phyloP scores from a whole-genome alignment of 1,140 invertebrate genomes.

The Drosophila ficusphila region DNA sequence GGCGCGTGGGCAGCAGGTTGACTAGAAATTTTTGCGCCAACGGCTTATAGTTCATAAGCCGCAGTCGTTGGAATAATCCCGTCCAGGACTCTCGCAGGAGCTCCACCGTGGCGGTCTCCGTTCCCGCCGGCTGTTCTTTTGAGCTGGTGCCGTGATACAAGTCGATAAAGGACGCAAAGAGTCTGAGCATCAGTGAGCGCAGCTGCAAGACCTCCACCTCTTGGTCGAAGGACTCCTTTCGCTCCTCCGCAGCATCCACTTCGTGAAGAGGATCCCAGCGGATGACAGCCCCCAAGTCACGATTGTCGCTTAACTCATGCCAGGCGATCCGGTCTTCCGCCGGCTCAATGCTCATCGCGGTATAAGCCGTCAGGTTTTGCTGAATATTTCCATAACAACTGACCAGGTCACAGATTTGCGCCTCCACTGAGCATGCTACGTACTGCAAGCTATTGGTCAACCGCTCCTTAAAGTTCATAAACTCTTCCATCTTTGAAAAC shows the following conservation, averaged over 20 bases:
- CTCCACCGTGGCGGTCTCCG: slow-evolving; percentile 60
- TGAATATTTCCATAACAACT: slow-evolving; percentile 70
- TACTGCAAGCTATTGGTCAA: slow-evolving; percentile 94
- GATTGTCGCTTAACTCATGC: slow-evolving; percentile 86
- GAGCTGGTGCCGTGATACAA: slow-evolving; percentile 58
- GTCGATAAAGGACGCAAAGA: slow-evolving; percentile 78
- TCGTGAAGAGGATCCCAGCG: slow-evolving; percentile 86
- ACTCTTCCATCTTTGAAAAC: slow-evolving; percentile 96
- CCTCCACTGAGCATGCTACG: slow-evolving; percentile 90
- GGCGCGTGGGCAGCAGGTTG: slow-evolving; percentile 80
- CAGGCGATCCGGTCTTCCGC: slow-evolving; percentile 85
- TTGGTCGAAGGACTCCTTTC: slow-evolving; percentile 78
- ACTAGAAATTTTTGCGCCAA: slow-evolving; percentile 83
- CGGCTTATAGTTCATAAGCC: slow-evolving; percentile 72
- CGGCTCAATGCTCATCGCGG: slow-evolving; percentile 84
- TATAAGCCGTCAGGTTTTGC: slow-evolving; percentile 72
- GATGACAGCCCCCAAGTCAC: slow-evolving; percentile 86
- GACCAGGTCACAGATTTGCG: slow-evolving; percentile 91
- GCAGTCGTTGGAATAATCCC: slow-evolving; percentile 71
- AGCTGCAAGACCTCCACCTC: slow-evolving; percentile 78
- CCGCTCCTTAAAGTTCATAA: slow-evolving; percentile 92
- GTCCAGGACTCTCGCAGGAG: slow-evolving; percentile 70
- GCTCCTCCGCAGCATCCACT: slow-evolving; percentile 56
- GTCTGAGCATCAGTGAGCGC: slow-evolving; percentile 65
- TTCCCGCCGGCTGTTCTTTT: slow-evolving; percentile 9